Base-by-base conservation (phyloP, 2,888 invertebrate genomes). In the Oeneis ivallda region DNA sequence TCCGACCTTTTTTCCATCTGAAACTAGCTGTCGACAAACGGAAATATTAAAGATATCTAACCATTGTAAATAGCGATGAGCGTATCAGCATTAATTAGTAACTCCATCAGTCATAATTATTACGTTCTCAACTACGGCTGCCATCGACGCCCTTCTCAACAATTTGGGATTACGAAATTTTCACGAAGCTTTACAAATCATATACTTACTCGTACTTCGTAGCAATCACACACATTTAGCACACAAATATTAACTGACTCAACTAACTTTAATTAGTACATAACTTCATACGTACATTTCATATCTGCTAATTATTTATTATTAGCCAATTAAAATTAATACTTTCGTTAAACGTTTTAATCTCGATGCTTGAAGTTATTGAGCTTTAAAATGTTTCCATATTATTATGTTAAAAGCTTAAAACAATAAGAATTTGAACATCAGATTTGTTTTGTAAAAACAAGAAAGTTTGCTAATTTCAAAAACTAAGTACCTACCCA, bases 81-180 rank as follows among this genome's bases (percentile, higher is more conserved):
- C 7, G 17, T 50, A 43, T 61, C 17, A 17, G 34, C 11, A 50
- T 57, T 56, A 63, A 50, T 57, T 56, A 63, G 49, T 57, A 57
- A 62, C 54, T 54, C 6, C 37, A 47, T 56, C 54, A 62, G 54
- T 50, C 54, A 57, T 19, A 56, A 11, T 26, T 45, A 11, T 26
- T 45, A 26, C 26, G 47, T 57, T 58, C 37, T 58, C 39, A 58
- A 64, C 50, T 64, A 32, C 34, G 57, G 11, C 5, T 63, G 19
- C 63, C 49, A 32, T 49, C 26, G 39, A 41, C 50, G 57, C 57
- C 49, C 41, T 57, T 57, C 57, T 15, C 41, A 57, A 63, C 41
- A 57, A 57, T 50, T 26, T 43, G 50, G 15, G 47, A 34, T 47
- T 57, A 56, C 56, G 43, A 57, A 57, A 57, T 32, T 43, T 26